These are phyloP conservation scores for Acronicta alni DNA, from an alignment of 2,888 invertebrate genomes.

Conservation along the genomic window DNA sequence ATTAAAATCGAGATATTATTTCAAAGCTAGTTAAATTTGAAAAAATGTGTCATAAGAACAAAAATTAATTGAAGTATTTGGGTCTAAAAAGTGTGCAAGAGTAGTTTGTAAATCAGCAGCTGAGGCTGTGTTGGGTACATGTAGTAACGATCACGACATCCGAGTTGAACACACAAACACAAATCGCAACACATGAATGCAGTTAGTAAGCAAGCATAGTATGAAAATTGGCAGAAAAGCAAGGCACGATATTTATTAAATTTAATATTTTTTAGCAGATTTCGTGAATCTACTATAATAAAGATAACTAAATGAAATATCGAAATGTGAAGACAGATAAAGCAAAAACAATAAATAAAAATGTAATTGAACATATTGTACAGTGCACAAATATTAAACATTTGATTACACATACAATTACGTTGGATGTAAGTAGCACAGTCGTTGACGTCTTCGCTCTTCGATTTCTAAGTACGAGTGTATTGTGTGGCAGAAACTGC, in stretches of 20 bases:
- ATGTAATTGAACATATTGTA: conserved; percentile 69
- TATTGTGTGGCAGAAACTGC: conserved; percentile 87
- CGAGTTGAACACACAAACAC: conserved; percentile 86
- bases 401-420: conserved; percentile 80
- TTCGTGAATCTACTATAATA: conserved; percentile 10
- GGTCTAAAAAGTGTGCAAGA: conserved; percentile 22
- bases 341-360: conserved; percentile 35
- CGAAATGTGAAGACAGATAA: conserved; percentile 40
- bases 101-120: conserved; percentile 27
- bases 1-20: conserved; percentile 15
- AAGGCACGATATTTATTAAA: conserved; percentile 18
- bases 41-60: not conserved
- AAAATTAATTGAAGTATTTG: not conserved
- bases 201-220: conserved; percentile 73
- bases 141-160: conserved; percentile 53
- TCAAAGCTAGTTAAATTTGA: conserved; percentile 15
- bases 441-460: conserved; percentile 78
- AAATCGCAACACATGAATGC: conserved; percentile 84
- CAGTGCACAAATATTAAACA: conserved; percentile 76
- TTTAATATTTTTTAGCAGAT: conserved; percentile 4
- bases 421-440: conserved; percentile 80
- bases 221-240: conserved; percentile 48
- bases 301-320: conserved; percentile 14
- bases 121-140: conserved; percentile 37
- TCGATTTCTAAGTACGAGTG: conserved; percentile 87